Evolutionary conservation across 2,113 vertebrate species (phyloP).

Genomic region (Labrus mixtus): DNA sequence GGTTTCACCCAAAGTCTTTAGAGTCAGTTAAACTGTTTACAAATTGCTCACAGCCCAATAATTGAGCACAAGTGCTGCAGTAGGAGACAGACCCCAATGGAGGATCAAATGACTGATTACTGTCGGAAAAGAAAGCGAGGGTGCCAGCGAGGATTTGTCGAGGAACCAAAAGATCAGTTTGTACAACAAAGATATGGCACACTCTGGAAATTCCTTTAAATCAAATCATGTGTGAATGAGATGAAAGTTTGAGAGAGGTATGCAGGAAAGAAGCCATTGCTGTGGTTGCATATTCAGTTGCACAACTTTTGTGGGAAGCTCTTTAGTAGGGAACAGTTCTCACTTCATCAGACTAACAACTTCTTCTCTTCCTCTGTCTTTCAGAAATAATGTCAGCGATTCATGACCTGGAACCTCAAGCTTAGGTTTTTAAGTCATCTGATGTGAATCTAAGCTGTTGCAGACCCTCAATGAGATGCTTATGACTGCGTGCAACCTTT

Average conservation of each 20-base stretch:
- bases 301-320: conserved; percentile 43
- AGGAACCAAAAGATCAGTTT: conserved; percentile 52
- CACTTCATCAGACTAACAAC: conserved; percentile 4
- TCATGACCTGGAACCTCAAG: background rate
- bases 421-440: background rate
- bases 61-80: conserved; percentile 65
- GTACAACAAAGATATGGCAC: conserved; percentile 39
- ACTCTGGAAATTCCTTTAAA: conserved; percentile 37
- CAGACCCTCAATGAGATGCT: background rate
- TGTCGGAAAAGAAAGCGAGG: conserved; percentile 56
- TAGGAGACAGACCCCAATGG: conserved; percentile 56
- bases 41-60: conserved; percentile 73
- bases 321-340: background rate
- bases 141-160: conserved; percentile 57
- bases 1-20: conserved; percentile 49
- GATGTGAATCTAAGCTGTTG: background rate
- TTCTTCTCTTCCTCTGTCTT: conserved; percentile 7
- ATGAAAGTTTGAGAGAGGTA: conserved; percentile 45
- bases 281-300: conserved; percentile 42
- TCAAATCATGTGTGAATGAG: conserved; percentile 50
- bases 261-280: conserved; percentile 40
- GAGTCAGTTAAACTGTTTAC: conserved; percentile 70
- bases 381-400: background rate
- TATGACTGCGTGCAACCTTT: background rate
- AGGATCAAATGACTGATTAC: conserved; percentile 75